Evolutionary conservation across 1,140 invertebrate species (phyloP).

Genomic region (Magallana angulata): DNA sequence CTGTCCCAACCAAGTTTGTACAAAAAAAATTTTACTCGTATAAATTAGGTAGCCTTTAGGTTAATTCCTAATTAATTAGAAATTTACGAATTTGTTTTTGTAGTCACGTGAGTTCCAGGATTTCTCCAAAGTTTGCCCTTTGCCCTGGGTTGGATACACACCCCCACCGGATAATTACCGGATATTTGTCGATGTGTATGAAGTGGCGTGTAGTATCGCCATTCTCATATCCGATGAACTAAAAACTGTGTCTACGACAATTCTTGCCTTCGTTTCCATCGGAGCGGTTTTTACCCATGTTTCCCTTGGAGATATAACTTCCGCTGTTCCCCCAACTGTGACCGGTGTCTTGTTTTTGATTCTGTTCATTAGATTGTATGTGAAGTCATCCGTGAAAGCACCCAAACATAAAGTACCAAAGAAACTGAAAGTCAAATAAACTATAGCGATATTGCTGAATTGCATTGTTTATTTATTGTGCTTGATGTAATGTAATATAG

Average conservation of each 20-base stretch:
- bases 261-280: slow-evolving; percentile 4
- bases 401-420: slow-evolving; percentile 11
- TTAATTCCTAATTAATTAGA: no score
- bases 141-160: not conserved
- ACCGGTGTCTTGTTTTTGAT: not conserved
- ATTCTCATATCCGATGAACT: slow-evolving; percentile 21
- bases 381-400: not conserved
- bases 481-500: no score
- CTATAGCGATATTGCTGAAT: not conserved
- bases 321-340: not conserved
- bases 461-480: no score
- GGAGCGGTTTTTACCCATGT: slow-evolving; percentile 11
- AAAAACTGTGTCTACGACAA: slow-evolving; percentile 3
- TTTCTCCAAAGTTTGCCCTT: slow-evolving; percentile 8
- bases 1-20: no score
- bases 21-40: no score
- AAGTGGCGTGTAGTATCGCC: not conserved
- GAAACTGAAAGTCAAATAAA: not conserved
- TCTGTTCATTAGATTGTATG: not conserved
- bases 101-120: not conserved
- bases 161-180: not conserved
- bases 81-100: not conserved
- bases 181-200: slow-evolving; percentile 12
- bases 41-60: no score
- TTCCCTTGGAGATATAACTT: not conserved